Base-by-base conservation (phyloP, 2,888 invertebrate species). In the Ditylenchus weischeri region DNA sequence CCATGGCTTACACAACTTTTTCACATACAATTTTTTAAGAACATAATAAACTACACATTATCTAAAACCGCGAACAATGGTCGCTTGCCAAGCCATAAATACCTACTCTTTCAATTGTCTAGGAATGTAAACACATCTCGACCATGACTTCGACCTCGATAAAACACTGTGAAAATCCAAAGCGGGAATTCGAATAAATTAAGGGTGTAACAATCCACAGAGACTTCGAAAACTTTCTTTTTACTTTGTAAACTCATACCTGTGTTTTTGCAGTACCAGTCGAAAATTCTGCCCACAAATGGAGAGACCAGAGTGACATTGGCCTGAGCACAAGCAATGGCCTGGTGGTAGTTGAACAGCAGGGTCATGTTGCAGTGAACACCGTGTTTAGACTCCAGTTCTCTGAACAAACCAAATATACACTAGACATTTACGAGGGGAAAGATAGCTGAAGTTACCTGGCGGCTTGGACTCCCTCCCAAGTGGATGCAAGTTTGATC, bases 301-400 rank as follows among this genome's bases (percentile, higher is more conserved):
- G 98, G 98, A 6, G 98, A 99, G 83, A 99, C 96, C 50, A 99
- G 87, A 2, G 96, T 98, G 0, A 94, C 96, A 64, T 90, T 90
- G 38, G 96, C 95, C 84, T 99, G 94, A 36, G 75, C 76, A 68
- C 78, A 78, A 0, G 78, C 78, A 29, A 79, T 65, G 11, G 78
- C 78, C 68, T 82, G 98, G 62, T 90, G 89, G 65, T 78, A 83
- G 47, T 91, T 92, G 85, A 99, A 99, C 63, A 99, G 85, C 66
- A 99, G 86, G 0, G 98, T 99, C 84, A 99, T 87, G 86, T 99
- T 99, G 86, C 96, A 98, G 83, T 98, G 98, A 72, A 99, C 91
- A 62, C 91, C 91, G 84, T 94, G 88, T 79, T 92, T 66, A 19
- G 73, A 69, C 36, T 74, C 75, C 36, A 77, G 61, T 54, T 74